A percentile compares a stretch with the other conserved stretches of the same genome.
phyloP scores from a whole-genome alignment of 2,113 vertebrate genomes.

The Trichomycterus rosablanca region DNA sequence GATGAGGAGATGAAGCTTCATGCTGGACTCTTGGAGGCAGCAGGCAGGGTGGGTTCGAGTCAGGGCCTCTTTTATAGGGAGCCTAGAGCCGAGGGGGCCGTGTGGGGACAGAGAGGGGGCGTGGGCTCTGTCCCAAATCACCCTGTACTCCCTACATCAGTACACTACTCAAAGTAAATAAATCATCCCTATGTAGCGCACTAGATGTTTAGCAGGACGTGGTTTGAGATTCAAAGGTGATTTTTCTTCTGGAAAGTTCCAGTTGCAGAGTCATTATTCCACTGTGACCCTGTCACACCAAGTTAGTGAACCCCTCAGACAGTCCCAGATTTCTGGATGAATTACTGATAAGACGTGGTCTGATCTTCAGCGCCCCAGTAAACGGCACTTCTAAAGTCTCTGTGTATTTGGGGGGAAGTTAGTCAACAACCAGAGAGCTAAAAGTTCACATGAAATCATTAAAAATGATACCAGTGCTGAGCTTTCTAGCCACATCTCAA shows the following conservation, averaged over 20 bases:
- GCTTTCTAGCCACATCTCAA: no score
- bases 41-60: conserved; percentile 7
- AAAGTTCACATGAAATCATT: no score
- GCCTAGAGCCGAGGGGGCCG: conserved; percentile 12
- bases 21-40: conserved; percentile 45
- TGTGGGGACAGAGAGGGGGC: background rate
- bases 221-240: background rate
- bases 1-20: conserved; percentile 54
- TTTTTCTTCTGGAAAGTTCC: conserved; percentile 17
- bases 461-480: no score
- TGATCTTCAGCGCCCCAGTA: no score
- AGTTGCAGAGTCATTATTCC: conserved; percentile 5
- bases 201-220: background rate
- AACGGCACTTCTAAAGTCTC: no score
- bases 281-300: no score
- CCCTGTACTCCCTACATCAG: background rate
- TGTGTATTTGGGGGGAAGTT: no score
- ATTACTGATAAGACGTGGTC: no score
- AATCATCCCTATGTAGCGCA: background rate
- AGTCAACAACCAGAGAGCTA: no score
- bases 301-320: no score
- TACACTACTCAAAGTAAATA: background rate
- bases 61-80: conserved; percentile 58
- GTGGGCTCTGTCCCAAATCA: background rate
- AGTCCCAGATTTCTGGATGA: no score